Base-by-base conservation (phyloP, 2,888 invertebrate genomes). In the Mylabris sibirica region DNA sequence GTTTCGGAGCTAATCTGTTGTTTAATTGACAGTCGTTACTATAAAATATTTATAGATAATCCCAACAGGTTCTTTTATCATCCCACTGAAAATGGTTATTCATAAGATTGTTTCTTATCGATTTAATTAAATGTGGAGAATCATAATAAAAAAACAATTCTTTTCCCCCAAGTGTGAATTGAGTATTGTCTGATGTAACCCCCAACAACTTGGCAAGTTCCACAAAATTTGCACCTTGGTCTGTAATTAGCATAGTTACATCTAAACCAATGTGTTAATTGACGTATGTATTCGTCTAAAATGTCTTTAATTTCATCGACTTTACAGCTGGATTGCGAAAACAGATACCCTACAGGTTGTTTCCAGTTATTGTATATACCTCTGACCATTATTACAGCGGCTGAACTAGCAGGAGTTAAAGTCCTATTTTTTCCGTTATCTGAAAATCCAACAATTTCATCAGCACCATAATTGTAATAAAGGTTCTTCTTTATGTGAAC, bases 281-380 rank as follows among this genome's bases (percentile, higher is more conserved):
- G 57, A 44, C 35, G 38, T 44, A 71, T 59, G 38, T 63, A 63
- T 17, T 53, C 35, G 12, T 59, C 59, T 20, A 68, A 41, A 20
- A 68, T 65, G 22, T 66, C 34, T 63, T 64, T 67, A 17, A 70
- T 12, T 41, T 44, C 20, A 30, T 14, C 20, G n/a, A 34, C 64
- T n/a, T 38, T 35, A 49, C 38, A 67, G 57, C 8, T 59, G 11
- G 60, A 53, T 57, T 60, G 14, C n/a, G 60, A 38, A 65, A 68
- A 72, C 44, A 66, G 57, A 60, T 68, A 72, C 0, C 66, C 64
- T 20, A 72, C 17, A 49, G 72, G 70, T 59, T 72, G 72, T 24
- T 68, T 72, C 72, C 70, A 72, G 20, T 68, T 65, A 59, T 14
- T 64, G 11, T 44, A 12, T 14, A 72, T 67, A 22, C 72, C 65